phyloP scores from a whole-genome alignment of 2,797 vertebrate genomes.

The Sebastes taczanowskii region DNA sequence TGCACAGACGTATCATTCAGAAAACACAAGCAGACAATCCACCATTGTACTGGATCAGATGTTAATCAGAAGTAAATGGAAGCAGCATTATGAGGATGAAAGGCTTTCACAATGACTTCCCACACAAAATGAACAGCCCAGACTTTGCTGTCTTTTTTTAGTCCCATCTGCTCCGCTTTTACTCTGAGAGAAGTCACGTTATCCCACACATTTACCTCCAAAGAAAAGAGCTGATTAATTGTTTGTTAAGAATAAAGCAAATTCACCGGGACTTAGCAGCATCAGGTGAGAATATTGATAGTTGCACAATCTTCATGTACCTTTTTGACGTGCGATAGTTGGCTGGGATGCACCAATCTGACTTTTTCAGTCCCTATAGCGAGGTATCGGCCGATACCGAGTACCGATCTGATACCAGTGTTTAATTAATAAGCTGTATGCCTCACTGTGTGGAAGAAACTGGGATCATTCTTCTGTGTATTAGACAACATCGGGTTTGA shows the following conservation, averaged over 20 bases:
- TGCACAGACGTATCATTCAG: constrained; percentile 75
- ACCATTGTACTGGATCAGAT: constrained; percentile 42
- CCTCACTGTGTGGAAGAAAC: too few species aligned
- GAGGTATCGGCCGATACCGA: accelerated
- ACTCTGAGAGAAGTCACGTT: constrained; percentile 5
- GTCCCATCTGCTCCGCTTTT: constrained; percentile 27
- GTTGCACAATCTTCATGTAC: constrained; percentile 13
- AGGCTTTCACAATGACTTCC: constrained; percentile 28
- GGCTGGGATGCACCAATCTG: not conserved
- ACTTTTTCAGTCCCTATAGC: too few species aligned
- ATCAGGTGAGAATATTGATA: constrained; percentile 7
- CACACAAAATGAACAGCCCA: constrained; percentile 11
- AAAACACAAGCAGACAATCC: constrained; percentile 58
- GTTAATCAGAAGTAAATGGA: constrained; percentile 51
- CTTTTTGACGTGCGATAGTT: constrained; percentile 21
- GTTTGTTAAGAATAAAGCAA: not conserved
- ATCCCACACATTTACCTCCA: not conserved
- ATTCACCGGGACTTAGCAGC: not conserved
- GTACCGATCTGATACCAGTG: too few species aligned
- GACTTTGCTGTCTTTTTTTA: constrained; percentile 7
- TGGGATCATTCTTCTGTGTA: too few species aligned
- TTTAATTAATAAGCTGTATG: too few species aligned
- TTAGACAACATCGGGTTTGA: too few species aligned
- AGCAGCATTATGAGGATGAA: constrained; percentile 24
- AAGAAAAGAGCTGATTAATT: not conserved